A percentile compares a stretch with the other conserved stretches of the same genome.
Conservation (phyloP, 1,140 invertebrate species). For the Diorhabda elongata region DNA sequence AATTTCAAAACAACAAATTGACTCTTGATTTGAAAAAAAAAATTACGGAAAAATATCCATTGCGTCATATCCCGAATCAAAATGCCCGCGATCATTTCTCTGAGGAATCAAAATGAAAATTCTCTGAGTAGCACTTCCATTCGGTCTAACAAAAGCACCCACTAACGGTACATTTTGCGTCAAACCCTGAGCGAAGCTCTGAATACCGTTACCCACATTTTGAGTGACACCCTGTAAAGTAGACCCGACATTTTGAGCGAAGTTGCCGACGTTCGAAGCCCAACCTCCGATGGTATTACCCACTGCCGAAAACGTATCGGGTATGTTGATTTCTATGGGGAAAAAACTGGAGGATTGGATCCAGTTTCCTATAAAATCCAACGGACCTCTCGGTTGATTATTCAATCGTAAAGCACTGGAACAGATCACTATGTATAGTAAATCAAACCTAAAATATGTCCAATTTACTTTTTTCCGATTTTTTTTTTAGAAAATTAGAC, state of each 20-base stretch:
- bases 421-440: too few species aligned
- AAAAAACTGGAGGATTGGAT: constrained; percentile 38
- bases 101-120: constrained; percentile 9
- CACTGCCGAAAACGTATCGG: constrained; percentile 30
- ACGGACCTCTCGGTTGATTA: constrained; percentile 25
- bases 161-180: constrained; percentile 26
- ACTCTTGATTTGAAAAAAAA: too few species aligned
- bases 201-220: constrained; percentile 25
- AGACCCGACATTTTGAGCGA: constrained; percentile 25
- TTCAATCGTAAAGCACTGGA: not conserved
- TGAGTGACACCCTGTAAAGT: constrained; percentile 25
- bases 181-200: constrained; percentile 24
- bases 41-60: too few species aligned
- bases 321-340: constrained; percentile 41
- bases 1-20: too few species aligned
- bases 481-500: too few species aligned
- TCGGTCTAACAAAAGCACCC: constrained; percentile 16
- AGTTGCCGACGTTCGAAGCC: constrained; percentile 29
- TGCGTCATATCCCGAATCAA: too few species aligned
- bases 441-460: too few species aligned
- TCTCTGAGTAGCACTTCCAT: not conserved
- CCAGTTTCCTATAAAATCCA: constrained; percentile 36
- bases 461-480: too few species aligned
- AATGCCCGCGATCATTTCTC: too few species aligned
- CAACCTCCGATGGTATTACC: constrained; percentile 23